Percentiles rank a stretch among this genome's conserved stretches.
Evolutionary conservation across 2,113 vertebrate genomes (phyloP).

Genomic region (Percina caprodes): DNA sequence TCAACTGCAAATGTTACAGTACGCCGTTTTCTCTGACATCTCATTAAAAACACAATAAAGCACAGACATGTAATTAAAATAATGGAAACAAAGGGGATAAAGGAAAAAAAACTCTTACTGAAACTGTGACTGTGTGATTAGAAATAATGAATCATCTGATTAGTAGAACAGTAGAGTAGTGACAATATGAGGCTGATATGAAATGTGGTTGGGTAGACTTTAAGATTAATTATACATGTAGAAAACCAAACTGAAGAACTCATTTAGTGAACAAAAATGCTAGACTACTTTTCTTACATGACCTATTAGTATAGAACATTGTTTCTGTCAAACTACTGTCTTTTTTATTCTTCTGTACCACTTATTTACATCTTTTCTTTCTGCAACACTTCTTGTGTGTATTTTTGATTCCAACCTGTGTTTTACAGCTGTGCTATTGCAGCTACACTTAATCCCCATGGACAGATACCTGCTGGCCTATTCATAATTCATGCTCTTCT

Average conservation of each 20-base stretch:
- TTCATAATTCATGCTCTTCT: conserved; percentile 48
- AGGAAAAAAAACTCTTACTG: conserved; percentile 22
- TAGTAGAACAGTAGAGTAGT: conserved; percentile 5
- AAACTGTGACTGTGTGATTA: conserved; percentile 34
- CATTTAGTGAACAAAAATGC: neutral
- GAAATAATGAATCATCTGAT: conserved; percentile 42
- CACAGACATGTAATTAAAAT: conserved; percentile 49
- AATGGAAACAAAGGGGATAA: conserved; percentile 32
- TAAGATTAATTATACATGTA: conserved; percentile 20
- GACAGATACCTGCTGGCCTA: conserved; percentile 44
- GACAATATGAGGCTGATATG: conserved; percentile 4
- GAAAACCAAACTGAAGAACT: conserved; percentile 6
- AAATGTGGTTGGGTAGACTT: neutral
- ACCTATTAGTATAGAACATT: neutral
- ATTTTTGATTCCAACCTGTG: conserved; percentile 21
- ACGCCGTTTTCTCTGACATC: conserved; percentile 35
- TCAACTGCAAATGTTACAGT: conserved; percentile 17
- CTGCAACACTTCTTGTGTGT: conserved; percentile 24
- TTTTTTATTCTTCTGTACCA: neutral
- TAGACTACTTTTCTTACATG: neutral
- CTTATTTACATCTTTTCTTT: conserved; percentile 21
- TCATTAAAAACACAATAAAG: conserved; percentile 63
- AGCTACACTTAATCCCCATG: conserved; percentile 45
- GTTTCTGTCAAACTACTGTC: neutral
- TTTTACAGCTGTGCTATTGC: conserved; percentile 31